phyloP scores from a whole-genome alignment of 2,113 vertebrate species.

The Ammodytes marinus region DNA sequence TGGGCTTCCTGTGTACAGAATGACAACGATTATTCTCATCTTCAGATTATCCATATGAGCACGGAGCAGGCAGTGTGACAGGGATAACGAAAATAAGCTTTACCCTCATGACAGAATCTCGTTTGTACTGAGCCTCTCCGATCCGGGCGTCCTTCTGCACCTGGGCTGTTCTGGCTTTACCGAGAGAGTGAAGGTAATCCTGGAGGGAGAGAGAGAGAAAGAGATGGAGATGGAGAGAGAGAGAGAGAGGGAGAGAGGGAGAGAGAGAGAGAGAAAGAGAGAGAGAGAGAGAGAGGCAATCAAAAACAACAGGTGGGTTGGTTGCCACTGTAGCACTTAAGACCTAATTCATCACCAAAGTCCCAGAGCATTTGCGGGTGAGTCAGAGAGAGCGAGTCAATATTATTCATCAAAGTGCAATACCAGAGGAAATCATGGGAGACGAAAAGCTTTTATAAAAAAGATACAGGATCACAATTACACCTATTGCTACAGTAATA shows the following conservation, averaged over 20 bases:
- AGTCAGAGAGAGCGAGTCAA: slow-evolving; percentile 46
- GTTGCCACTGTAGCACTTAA: slow-evolving; percentile 54
- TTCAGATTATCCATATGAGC: neutral
- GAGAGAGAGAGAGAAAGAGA: slow-evolving; percentile 7
- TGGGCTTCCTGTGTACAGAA: slow-evolving; percentile 86
- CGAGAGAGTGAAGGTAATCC: slow-evolving; percentile 92
- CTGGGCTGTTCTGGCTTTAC: slow-evolving; percentile 93
- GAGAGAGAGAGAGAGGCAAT: neutral
- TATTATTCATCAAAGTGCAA: slow-evolving; percentile 49
- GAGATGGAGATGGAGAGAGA: neutral
- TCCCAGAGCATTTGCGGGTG: neutral
- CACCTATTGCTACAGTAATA: neutral
- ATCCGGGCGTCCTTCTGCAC: slow-evolving; percentile 94
- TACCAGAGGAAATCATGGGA: slow-evolving; percentile 1
- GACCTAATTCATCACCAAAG: slow-evolving; percentile 39
- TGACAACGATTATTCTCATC: neutral
- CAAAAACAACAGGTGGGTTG: neutral
- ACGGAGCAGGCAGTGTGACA: slow-evolving; percentile 15
- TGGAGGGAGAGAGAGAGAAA: slow-evolving; percentile 55
- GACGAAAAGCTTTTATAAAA: slow-evolving; percentile 50
- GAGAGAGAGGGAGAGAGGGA: neutral
- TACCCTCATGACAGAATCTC: slow-evolving; percentile 92
- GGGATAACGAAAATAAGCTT: neutral
- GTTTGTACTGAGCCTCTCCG: slow-evolving; percentile 93
- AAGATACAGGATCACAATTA: neutral